Evolutionary conservation across 2,888 invertebrate species (phyloP), one percentile per base, ranked within the genome.

Genomic region (Stenoptilia bipunctidactyla): DNA sequence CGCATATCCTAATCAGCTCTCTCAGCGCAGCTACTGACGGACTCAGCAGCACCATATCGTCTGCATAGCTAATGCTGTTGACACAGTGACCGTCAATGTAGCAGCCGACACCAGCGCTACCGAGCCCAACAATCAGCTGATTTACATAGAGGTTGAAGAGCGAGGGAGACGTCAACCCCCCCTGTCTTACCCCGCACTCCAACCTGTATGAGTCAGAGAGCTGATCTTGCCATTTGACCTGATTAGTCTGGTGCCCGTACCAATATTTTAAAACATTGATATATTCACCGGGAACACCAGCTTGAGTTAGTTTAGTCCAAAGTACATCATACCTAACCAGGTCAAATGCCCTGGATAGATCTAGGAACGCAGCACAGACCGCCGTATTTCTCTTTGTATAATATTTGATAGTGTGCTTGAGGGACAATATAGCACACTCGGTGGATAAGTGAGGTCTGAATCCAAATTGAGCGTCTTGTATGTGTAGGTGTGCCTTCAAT

Each of bases 151-250:
- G n/a, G n/a, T n/a, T n/a, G n/a, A n/a, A n/a, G n/a, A n/a, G n/a
- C n/a, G n/a, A n/a, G n/a, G n/a, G n/a, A n/a, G 34, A 47, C 1
- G 34, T 42, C 13, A 47, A 15, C 1, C 45, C 45, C 6, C 45
- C 47, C 33, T 46, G 46, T 12, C 44, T 47, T 13, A 43, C 43
- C 9, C 43, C 45, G 27, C 30, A 30, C 10, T 30, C 10, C 13
- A 30, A 30, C 4, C 10, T 3, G 10, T 30, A 30, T 41, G 39
- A 8, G 25, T 30, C 14, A 43, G 14, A 12, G 2, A 40, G 10
- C 10, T 4, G 10, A 30, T 30, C 10, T 30, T 4, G 6, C 30
- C 30, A 30, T 12, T n/a, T 8, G 4, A 30, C n/a, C 4, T 12
- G 2, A 8, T 30, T 30, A 3, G 10, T 12, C 30, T 30, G 30